Percentiles rank a stretch among this genome's conserved stretches.
Conservation (phyloP, 2,888 invertebrate genomes). For the Agrilus mali region DNA sequence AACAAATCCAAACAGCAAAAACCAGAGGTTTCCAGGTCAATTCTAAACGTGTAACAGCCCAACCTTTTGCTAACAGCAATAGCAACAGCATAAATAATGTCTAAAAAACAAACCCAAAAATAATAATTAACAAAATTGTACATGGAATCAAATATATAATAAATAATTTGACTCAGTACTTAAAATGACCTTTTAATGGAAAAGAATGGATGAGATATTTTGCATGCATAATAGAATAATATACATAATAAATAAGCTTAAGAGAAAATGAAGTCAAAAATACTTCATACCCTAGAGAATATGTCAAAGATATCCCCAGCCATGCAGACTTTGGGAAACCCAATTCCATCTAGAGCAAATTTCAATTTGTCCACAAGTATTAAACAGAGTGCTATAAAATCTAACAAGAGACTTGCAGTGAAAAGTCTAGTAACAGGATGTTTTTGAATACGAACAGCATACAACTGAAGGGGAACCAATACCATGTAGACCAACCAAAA, state of each 20-base stretch:
- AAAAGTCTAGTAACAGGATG: constrained; percentile 87
- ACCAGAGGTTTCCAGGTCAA: constrained; percentile 75
- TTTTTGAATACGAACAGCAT: constrained; percentile 77
- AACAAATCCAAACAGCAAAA: constrained; percentile 81
- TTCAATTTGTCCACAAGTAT: constrained; percentile 81
- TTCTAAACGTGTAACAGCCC: constrained; percentile 88
- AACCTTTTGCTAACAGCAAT: constrained; percentile 87
- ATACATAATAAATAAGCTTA: not conserved
- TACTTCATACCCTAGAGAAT: constrained; percentile 63
- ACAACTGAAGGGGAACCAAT: constrained; percentile 78
- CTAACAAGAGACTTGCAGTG: constrained; percentile 73
- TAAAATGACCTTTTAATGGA: no score
- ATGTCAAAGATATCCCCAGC: constrained; percentile 89
- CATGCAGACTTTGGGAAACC: constrained; percentile 67
- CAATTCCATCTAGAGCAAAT: constrained; percentile 84
- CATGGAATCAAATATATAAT: constrained; percentile 1
- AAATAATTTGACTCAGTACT: no score
- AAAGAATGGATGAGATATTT: no score
- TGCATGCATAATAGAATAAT: no score
- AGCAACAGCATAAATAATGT: constrained; percentile 88
- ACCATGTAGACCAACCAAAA: constrained; percentile 76
- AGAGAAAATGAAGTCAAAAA: not conserved
- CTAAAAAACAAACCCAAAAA: constrained; percentile 38
- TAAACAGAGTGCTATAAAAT: constrained; percentile 73
- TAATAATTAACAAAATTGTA: not conserved